These are phyloP conservation scores for Dermolepida albohirtum DNA, from an alignment of 2,888 invertebrate genomes.

Conservation along the genomic window DNA sequence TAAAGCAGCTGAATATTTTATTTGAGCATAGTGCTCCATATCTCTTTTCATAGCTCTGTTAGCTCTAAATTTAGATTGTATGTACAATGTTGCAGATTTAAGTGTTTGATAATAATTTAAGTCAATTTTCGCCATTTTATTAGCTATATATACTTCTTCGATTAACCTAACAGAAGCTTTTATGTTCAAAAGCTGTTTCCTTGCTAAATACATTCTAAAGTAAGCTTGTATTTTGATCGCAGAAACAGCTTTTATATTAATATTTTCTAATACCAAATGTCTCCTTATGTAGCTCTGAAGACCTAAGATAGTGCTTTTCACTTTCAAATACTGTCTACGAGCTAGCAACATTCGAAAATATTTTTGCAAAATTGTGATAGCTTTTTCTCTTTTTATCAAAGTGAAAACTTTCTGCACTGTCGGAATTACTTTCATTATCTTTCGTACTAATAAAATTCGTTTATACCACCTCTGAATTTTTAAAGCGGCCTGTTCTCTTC, in stretches of 20 bases:
- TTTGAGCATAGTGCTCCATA: constrained; percentile 52
- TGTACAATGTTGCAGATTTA: constrained; percentile 56
- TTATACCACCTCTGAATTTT: constrained; percentile 73
- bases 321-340: constrained; percentile 49
- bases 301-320: constrained; percentile 48
- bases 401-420: constrained; percentile 63
- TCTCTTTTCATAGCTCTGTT: constrained; percentile 55
- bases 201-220: constrained; percentile 48
- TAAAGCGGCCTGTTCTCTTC: constrained; percentile 68
- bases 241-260: constrained; percentile 48
- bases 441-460: constrained; percentile 54
- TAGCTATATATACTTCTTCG: constrained; percentile 41
- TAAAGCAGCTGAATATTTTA: constrained; percentile 57
- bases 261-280: constrained; percentile 51
- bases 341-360: constrained; percentile 65
- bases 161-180: constrained; percentile 36
- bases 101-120: constrained; percentile 56
- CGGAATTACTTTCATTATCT: constrained; percentile 45
- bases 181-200: constrained; percentile 48
- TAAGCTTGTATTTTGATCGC: constrained; percentile 54
- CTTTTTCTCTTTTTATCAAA: constrained; percentile 61
- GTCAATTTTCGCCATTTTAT: constrained; percentile 51
- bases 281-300: constrained; percentile 53
- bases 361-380: constrained; percentile 68
- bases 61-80: constrained; percentile 58